Base-by-base conservation (phyloP, 1,140 invertebrate species). In the Pachypeltis micranthus region DNA sequence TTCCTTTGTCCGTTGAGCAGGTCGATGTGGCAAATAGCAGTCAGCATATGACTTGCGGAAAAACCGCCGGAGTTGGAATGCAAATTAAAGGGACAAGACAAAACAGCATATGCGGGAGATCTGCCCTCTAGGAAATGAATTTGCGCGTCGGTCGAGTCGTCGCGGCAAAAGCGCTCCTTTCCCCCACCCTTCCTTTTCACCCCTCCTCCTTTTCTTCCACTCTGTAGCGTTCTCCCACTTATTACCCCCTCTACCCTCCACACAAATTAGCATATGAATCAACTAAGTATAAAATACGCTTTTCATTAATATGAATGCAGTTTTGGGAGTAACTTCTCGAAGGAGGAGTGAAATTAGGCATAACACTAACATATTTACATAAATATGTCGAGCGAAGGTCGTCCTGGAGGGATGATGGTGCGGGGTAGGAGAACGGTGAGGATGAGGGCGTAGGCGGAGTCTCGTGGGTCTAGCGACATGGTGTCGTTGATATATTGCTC, bases 351-450 rank as follows among this genome's bases (percentile, higher is more conserved):
- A 58, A 63, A 63, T 63, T 63, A 63, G 62, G 54, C 62, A 63
- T 63, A 63, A 63, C 62, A 63, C 54, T 54, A 57, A 63, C 62
- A 63, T 63, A 63, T 63, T 63, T 51, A 55, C 62, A 63, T 63
- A 63, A 63, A 63, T 63, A 63, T 63, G 28, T 57, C 54, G n/a
- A n/a, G n/a, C n/a, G n/a, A n/a, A n/a, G n/a, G n/a, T n/a, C n/a
- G n/a, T n/a, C n/a, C n/a, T n/a, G n/a, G n/a, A n/a, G n/a, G n/a
- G n/a, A n/a, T n/a, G n/a, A n/a, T n/a, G n/a, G n/a, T n/a, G n/a
- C n/a, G n/a, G n/a, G n/a, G n/a, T n/a, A n/a, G n/a, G n/a, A n/a
- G n/a, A n/a, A n/a, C n/a, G n/a, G n/a, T n/a, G n/a, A n/a, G n/a
- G n/a, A n/a, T n/a, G n/a, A n/a, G n/a, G n/a, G n/a, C n/a, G n/a